Evolutionary conservation across 2,113 vertebrate genomes (phyloP), one percentile per base, ranked within the genome.

Genomic region (Nothocercus julius): DNA sequence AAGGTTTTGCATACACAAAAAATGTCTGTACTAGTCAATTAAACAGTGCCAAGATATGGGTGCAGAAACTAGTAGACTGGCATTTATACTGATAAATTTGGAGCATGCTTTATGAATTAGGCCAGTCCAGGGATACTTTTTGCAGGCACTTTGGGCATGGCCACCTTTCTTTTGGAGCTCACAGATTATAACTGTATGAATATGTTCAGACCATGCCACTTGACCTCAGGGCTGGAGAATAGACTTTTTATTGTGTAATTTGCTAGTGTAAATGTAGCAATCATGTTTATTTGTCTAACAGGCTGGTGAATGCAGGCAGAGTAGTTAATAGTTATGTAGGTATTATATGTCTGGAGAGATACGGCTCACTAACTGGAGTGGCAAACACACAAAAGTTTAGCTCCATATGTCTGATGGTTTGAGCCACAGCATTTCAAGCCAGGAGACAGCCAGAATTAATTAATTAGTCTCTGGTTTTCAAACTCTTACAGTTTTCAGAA

Each of bases 191-290:
- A 34, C 27, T 49, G 18, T 72, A 64, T 53, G 38, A 82, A 19
- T 69, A 34, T 21, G 67, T 36, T 53, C 42, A 63, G 62, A 64
- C 12, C 10, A 15, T 51, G 28, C 17, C 49, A 45, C 45, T 91
- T 75, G 61, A 89, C 61, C 69, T 86, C 36, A 73, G 59, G 59
- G 30, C 25, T 77, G 56, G 38, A 44, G 24, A 34, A 45, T 22
- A 79, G 92, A 51, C 59, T 88, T 94, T 24, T 47, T 68, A 62
- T 63, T 80, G 15, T 92, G 73, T 79, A 69, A 40, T 74, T 94
- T 95, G 20, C 63, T 85, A 30, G 4, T 49, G 20, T 82, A 76
- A 66, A 73, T 47, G 28, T 51, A 72, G 61, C 18, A 11, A 32
- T 54, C 77, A 9, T 73, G 63, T 89, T 90, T 94, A 62, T 91